A percentile compares a stretch with the other conserved stretches of the same genome.
phyloP scores from a whole-genome alignment of 2,888 invertebrate species.

The Spodoptera exigua region DNA sequence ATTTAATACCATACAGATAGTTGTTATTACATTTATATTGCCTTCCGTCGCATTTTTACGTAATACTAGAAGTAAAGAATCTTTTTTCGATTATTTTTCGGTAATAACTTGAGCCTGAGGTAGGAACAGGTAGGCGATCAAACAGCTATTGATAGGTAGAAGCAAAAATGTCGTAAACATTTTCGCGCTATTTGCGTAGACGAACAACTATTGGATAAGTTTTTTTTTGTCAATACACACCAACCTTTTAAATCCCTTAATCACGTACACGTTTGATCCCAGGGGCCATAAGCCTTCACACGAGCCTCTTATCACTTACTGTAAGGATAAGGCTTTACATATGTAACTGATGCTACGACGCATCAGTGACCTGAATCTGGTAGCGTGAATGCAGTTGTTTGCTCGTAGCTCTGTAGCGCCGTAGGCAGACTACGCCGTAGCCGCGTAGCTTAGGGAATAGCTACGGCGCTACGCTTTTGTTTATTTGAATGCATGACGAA shows the following conservation, averaged over 20 bases:
- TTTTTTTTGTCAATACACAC: no score
- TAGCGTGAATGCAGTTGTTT: constrained; percentile 41
- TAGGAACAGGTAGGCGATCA: neutral
- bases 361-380: constrained; percentile 50
- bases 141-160: no score
- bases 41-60: neutral
- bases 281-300: constrained; percentile 1
- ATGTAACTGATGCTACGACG: constrained; percentile 4
- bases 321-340: constrained; percentile 9
- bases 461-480: constrained; percentile 26
- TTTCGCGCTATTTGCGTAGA: no score
- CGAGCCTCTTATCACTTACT: constrained; percentile 12
- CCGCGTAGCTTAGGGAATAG: constrained; percentile 37
- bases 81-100: neutral
- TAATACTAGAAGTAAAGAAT: neutral
- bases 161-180: no score
- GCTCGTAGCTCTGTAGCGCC: constrained; percentile 35
- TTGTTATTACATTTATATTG: constrained; percentile 16
- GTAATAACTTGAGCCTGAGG: neutral
- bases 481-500: constrained; percentile 8
- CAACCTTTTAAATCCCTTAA: no score
- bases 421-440: constrained; percentile 48
- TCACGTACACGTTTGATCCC: no score
- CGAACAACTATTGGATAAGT: no score
- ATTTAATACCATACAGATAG: constrained; percentile 17